A percentile compares a stretch with the other conserved stretches of the same genome.
Conservation (phyloP, 1,140 invertebrate species). For the Maniola jurtina region DNA sequence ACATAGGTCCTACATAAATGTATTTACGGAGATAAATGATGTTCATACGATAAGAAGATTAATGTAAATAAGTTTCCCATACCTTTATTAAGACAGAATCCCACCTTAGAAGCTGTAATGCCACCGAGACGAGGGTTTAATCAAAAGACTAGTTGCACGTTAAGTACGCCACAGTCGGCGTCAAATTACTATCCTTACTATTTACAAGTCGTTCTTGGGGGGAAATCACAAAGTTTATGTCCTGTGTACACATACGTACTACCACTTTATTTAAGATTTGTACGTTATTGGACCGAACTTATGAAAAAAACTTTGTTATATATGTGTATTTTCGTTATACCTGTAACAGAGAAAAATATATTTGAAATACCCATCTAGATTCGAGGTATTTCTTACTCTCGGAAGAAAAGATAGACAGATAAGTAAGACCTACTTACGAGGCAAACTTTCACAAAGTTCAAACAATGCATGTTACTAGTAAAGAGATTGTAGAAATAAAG, state of each 20-base stretch:
- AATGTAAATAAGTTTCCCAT: neutral
- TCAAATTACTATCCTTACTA: slow-evolving; percentile 8
- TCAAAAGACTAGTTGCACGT: slow-evolving; percentile 7
- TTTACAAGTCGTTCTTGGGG: neutral
- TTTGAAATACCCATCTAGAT: no score
- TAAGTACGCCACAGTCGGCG: slow-evolving; percentile 10
- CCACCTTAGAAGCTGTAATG: neutral
- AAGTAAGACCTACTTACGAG: no score
- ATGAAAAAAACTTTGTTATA: neutral
- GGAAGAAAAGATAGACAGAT: no score
- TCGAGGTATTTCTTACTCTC: no score
- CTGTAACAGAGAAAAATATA: no score
- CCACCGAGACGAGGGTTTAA: neutral
- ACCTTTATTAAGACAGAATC: neutral
- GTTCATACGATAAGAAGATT: neutral
- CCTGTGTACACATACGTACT: neutral
- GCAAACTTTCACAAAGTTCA: no score
- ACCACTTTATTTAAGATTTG: slow-evolving; percentile 2
- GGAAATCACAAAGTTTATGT: neutral
- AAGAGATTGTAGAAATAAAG: no score
- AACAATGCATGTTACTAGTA: no score
- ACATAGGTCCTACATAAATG: no score
- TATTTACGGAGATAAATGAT: no score
- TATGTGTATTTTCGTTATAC: no score
- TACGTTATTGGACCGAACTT: neutral